Base-by-base conservation (phyloP, 2,797 vertebrate genomes). In the Poeciliopsis infans region DNA sequence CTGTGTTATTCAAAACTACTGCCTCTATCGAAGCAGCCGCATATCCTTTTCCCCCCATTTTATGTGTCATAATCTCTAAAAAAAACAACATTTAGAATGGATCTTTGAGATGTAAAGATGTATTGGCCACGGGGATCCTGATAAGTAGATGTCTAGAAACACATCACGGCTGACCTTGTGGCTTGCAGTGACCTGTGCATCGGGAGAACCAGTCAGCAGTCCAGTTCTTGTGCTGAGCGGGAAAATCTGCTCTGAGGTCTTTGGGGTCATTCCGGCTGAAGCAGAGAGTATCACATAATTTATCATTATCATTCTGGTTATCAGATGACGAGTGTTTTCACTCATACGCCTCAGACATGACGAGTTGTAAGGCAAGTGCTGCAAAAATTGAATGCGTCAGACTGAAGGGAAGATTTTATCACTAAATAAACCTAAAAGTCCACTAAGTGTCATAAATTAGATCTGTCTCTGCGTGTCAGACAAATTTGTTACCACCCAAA, bases 211-310 rank as follows among this genome's bases (percentile, higher is more conserved):
- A 7, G 95, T 71, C 31, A 91, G 93, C 51, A 92, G 89, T 76
- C 91, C 92, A 2, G 93, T 94, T 78, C 90, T 93, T 53, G 94
- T 93, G 80, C 94, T 94, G 94, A 77, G 92, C 41, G 85, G 96
- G 92, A 51, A 94, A 88, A 41, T 95, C 92, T 96, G 97, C 75
- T 94, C 94, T 4, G 94, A 92, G 51, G 90, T 92, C 92, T 97
- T 96, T 4, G 97, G 97, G 80, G 96, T 97, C 49, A 93, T 94
- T 91, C 97, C 97, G 72, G 96, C 98, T 99, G 53, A 57, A 86
- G 28, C 12, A 83, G 15, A 92, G 51, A 77, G 23, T 46, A 73
- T 76, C 36, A 83, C 7, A 80, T 7, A 59, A 20, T 72, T 72
- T n/a, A 85, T 68, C 18, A 83, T 59, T 79, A 47, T 61, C 10